These are phyloP conservation scores for Leuciscus waleckii DNA, from an alignment of 2,797 vertebrate genomes.

Conservation along the genomic window DNA sequence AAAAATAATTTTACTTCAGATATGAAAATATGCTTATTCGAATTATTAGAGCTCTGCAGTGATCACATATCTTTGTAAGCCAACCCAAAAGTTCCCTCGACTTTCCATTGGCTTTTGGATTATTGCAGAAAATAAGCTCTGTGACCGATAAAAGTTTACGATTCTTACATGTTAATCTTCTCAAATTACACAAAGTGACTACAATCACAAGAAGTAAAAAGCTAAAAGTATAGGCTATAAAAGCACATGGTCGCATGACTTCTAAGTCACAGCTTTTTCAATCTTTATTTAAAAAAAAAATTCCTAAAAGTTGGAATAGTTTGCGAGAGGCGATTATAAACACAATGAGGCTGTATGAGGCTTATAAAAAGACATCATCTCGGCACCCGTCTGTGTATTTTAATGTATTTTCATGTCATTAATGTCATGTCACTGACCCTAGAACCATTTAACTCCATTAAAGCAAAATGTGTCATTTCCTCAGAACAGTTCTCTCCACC, in stretches of 20 bases:
- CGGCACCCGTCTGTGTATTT: not conserved
- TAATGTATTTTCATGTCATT: not conserved
- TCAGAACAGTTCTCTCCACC: conserved; percentile 33
- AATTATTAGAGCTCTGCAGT: not conserved
- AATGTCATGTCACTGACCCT: conserved; percentile 5
- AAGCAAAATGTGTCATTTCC: conserved; percentile 11
- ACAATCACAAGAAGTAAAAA: not conserved
- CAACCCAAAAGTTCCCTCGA: not conserved
- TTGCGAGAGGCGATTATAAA: not conserved
- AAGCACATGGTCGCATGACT: not conserved
- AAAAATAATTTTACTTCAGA: not conserved
- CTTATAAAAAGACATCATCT: not conserved
- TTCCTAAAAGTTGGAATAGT: not conserved
- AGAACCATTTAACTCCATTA: conserved; percentile 9
- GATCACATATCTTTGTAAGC: not conserved
- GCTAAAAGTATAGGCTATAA: not conserved
- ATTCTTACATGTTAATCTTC: not conserved
- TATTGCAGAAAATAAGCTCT: not conserved
- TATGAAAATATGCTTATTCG: not conserved
- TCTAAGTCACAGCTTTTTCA: not conserved
- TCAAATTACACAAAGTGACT: not conserved
- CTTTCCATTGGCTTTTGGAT: not conserved
- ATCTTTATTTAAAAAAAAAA: not conserved
- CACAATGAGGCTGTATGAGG: not conserved
- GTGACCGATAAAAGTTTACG: not conserved